Base-by-base conservation (phyloP, 2,888 invertebrate species). In the Nomada flava region DNA sequence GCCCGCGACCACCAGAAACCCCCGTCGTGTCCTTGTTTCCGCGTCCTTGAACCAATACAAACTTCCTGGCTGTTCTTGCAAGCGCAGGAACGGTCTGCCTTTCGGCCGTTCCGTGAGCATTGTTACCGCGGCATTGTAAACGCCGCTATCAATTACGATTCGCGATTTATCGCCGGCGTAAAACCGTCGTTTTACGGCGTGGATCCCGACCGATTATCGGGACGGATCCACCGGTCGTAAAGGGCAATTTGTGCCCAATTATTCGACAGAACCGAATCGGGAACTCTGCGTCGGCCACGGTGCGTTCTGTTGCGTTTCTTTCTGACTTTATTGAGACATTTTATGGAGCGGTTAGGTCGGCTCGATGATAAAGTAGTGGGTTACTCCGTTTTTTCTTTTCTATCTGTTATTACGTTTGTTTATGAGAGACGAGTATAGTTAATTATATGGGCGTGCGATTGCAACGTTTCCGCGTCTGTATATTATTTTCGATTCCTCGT, bases 91-190 rank as follows among this genome's bases (percentile, higher is more conserved):
- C 20, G 20, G 20, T 11, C 50, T 57, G 29, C 65, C 60, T 75
- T 79, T 76, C 79, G 55, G 76, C 71, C 47, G 57, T 68, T 52
- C 81, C 81, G 60, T 26, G 29, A 70, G 64, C 71, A 84, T 84
- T 81, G 84, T 83, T 67, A 59, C 53, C 67, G 62, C 15, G 23
- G 68, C 74, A 78, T 80, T 68, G 82, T 77, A 79, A 74, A 76
- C 73, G 75, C 71, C 77, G 76, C 87, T 84, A 87, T 86, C 87
- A 84, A 87, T 87, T 87, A 86, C 87, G 68, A 82, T 84, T 75
- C 64, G 76, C 79, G 87, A 87, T 87, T 87, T 87, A 87, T 85
- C 76, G 79, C 47, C 68, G 68, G 53, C 57, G 72, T 81, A 73
- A 80, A 84, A 79, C 53, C 68, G 69, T 11, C 63, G 64, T 82